Evolutionary conservation across 1,140 invertebrate species (phyloP).

Genomic region (Geopemphigus sp.): DNA sequence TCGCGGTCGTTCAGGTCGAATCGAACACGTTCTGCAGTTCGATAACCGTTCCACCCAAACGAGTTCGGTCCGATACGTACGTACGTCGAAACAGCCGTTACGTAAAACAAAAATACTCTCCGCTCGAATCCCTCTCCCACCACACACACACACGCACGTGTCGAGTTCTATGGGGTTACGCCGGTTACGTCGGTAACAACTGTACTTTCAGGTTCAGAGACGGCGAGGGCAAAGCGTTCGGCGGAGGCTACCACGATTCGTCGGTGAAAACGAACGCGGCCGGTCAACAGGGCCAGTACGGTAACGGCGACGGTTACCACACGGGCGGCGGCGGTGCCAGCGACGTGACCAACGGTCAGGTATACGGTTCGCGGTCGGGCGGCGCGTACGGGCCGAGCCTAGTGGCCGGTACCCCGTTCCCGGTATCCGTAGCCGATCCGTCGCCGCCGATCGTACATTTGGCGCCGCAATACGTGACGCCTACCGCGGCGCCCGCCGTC

Average conservation of each 20-base stretch:
- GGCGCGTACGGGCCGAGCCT: neutral
- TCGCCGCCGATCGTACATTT: conserved; percentile 19
- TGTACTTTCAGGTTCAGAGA: conserved; percentile 50
- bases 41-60: too few relatives aligned
- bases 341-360: neutral
- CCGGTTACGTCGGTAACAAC: too few relatives aligned
- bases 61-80: too few relatives aligned
- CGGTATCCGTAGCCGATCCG: conserved; percentile 1
- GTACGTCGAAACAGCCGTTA: too few relatives aligned
- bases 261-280: conserved; percentile 51
- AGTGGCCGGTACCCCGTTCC: neutral
- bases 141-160: too few relatives aligned
- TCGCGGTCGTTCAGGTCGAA: too few relatives aligned
- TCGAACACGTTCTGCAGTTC: too few relatives aligned
- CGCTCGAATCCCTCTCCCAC: too few relatives aligned
- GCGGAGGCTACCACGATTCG: conserved; percentile 53
- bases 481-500: too few relatives aligned
- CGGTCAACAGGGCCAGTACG: conserved; percentile 52
- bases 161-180: too few relatives aligned
- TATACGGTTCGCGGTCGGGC: conserved; percentile 21
- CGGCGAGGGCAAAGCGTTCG: conserved; percentile 52
- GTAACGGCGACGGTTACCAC: conserved; percentile 49
- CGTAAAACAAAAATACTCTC: too few relatives aligned
- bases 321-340: conserved; percentile 23
- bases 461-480: conserved; percentile 24